phyloP scores from a whole-genome alignment of 2,113 vertebrate genomes.

The Syngnathoides biaculeatus region DNA sequence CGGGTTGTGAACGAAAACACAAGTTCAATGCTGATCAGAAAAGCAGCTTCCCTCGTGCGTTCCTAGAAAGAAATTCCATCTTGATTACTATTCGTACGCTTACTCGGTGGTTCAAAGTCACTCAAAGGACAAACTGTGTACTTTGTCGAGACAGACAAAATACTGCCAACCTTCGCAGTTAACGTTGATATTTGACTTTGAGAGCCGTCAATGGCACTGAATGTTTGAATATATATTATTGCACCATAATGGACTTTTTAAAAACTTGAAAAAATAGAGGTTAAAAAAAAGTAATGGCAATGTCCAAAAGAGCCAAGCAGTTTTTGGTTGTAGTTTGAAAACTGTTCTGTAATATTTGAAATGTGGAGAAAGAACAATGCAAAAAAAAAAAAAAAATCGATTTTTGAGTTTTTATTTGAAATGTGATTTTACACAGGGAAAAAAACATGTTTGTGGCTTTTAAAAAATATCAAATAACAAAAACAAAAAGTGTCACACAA shows the following conservation, averaged over 20 bases:
- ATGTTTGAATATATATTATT: not conserved
- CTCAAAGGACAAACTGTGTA: not conserved
- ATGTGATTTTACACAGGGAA: constrained; percentile 72
- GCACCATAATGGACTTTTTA: too few species aligned
- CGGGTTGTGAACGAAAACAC: too few species aligned
- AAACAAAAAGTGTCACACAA: constrained; percentile 75
- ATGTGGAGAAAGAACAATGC: not conserved
- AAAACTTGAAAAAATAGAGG: not conserved
- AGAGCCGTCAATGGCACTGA: too few species aligned
- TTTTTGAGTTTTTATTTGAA: constrained; percentile 73
- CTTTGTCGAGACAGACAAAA: not conserved
- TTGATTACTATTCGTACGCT: not conserved
- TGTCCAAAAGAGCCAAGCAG: too few species aligned
- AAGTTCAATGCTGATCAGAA: too few species aligned
- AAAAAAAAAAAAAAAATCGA: not conserved
- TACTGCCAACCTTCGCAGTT: too few species aligned
- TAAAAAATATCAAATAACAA: constrained; percentile 75
- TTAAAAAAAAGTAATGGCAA: too few species aligned
- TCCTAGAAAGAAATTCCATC: not conserved
- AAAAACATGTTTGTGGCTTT: constrained; percentile 73
- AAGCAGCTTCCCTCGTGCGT: not conserved
- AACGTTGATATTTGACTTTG: too few species aligned
- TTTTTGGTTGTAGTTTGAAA: too few species aligned
- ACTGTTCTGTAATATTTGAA: not conserved
- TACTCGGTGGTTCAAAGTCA: not conserved